These are phyloP conservation scores for Beaufortia kweichowensis DNA, from an alignment of 2,113 vertebrate genomes.

Conservation along the genomic window DNA sequence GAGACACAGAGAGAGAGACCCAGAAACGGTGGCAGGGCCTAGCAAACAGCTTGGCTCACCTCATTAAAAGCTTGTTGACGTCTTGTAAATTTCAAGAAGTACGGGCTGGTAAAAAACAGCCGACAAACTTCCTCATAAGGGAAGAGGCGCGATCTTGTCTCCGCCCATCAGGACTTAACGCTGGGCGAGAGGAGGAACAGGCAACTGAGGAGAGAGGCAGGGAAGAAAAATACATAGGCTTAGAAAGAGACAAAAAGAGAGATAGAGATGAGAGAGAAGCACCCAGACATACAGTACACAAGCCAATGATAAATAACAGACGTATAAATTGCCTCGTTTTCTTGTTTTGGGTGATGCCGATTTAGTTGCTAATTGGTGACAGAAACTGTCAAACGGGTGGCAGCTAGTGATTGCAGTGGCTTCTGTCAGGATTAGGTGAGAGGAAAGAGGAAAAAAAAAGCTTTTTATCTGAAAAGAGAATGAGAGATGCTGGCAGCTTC, in stretches of 20 bases:
- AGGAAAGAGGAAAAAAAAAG: slow-evolving; percentile 57
- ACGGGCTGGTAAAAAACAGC: slow-evolving; percentile 75
- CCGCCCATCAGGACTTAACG: slow-evolving; percentile 81
- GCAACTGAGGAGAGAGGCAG: slow-evolving; percentile 28
- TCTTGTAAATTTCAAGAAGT: slow-evolving; percentile 67
- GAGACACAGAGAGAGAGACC: slow-evolving; percentile 42
- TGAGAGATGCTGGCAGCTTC: slow-evolving; percentile 78
- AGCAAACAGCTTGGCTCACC: slow-evolving; percentile 68
- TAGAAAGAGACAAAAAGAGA: slow-evolving; percentile 48
- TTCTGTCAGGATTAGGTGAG: slow-evolving; percentile 92
- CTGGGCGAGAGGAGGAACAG: slow-evolving; percentile 60
- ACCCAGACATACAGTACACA: slow-evolving; percentile 64
- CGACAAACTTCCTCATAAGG: slow-evolving; percentile 90
- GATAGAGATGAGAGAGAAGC: slow-evolving; percentile 56
- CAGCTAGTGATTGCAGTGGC: slow-evolving; percentile 88
- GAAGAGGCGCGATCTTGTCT: slow-evolving; percentile 85
- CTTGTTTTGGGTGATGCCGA: slow-evolving; percentile 95
- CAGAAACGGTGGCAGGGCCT: slow-evolving; percentile 42
- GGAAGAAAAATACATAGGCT: slow-evolving; percentile 36
- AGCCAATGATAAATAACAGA: slow-evolving; percentile 72
- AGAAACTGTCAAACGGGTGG: slow-evolving; percentile 99
- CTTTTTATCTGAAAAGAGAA: slow-evolving; percentile 87
- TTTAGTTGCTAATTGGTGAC: slow-evolving; percentile 99
- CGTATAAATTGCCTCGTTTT: slow-evolving; percentile 74
- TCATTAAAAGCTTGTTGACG: slow-evolving; percentile 74